phyloP scores from a whole-genome alignment of 2,797 vertebrate species.

The Merluccius polli region DNA sequence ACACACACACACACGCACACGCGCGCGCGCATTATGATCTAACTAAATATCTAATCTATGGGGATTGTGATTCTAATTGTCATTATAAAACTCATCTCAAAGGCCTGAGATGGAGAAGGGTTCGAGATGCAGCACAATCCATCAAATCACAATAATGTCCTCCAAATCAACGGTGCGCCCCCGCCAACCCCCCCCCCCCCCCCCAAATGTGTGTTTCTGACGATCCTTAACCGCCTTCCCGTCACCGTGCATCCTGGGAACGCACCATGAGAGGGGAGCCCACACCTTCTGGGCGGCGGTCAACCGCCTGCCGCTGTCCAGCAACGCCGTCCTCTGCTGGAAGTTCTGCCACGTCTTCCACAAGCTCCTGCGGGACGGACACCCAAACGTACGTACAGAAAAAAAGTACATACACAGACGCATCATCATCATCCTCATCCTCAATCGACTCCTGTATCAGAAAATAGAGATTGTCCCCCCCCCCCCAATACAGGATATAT shows the following conservation, averaged over 20 bases:
- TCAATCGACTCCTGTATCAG: neutral
- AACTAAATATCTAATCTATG: neutral
- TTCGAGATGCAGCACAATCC: neutral
- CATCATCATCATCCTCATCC: neutral
- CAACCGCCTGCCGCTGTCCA: constrained; percentile 92
- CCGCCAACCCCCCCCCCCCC: neutral
- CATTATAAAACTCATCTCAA: too few relatives aligned
- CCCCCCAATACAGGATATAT: neutral
- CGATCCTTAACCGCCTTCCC: constrained; percentile 59
- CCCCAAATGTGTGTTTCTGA: neutral
- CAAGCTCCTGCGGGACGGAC: constrained; percentile 94
- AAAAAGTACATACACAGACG: neutral
- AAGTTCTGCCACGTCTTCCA: constrained; percentile 99
- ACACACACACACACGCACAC: too few relatives aligned
- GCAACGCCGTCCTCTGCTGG: constrained; percentile 97
- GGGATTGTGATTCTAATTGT: neutral
- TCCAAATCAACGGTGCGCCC: neutral
- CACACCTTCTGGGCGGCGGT: constrained; percentile 96
- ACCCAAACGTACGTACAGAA: constrained; percentile 81
- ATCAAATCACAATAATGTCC: neutral
- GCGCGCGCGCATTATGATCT: neutral
- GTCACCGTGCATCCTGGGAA: constrained; percentile 94
- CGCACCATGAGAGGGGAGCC: constrained; percentile 95
- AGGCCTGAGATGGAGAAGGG: too few relatives aligned
- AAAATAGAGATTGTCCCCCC: neutral